Base-by-base conservation (phyloP, 2,797 vertebrate genomes). In the Pseudochirops cupreus region DNA sequence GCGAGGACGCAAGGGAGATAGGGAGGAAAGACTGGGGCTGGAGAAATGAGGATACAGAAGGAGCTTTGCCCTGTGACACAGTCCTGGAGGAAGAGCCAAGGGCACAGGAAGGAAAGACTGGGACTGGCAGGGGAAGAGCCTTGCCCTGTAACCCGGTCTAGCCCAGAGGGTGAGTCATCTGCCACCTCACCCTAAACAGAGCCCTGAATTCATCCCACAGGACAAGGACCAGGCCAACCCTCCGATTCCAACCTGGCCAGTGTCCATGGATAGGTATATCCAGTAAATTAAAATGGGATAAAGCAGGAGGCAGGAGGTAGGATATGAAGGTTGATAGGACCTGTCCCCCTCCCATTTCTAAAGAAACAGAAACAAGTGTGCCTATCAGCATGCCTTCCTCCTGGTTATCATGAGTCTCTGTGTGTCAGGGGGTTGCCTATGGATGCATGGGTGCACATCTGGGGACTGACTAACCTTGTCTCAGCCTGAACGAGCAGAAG, bases 151-250 rank as follows among this genome's bases (percentile, higher is more conserved):
- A 91, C 52, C 28, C 39, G 31, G 13, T 5, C 53, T 91, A 55
- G 28, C 90, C 52, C 90, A 55, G 82, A 56, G n/a, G 2, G 57
- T 67, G 54, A 91, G 74, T 55, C 53, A 21, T 13, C 9, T 26
- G 92, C 24, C 56, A 92, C 58, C 59, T 12, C 14, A 12, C 24
- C 50, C 91, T 31, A 93, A 91, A 90, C 54, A 55, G 29, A 90
- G 11, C 74, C 94, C 91, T 54, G 56, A 92, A 91, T 89, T 82
- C 82, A 26, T 87, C 97, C 97, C 91, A 29, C 82, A 62, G 91
- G 52, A 54, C 96, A 95, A 95, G 91, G 46, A 91, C 53, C 33
- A 5, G 16, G 28, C n/a, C 29, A 55, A 55, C 62, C 33, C 56
- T 24, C 16, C 50, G 7, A 55, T 55, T 33, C 90, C 11, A 87